Evolutionary conservation across 30 jellyfish, hydroid and myxozoan species (phyloP), one percentile per base, ranked within the genome.

Genomic region (Turritopsis rubra): DNA sequence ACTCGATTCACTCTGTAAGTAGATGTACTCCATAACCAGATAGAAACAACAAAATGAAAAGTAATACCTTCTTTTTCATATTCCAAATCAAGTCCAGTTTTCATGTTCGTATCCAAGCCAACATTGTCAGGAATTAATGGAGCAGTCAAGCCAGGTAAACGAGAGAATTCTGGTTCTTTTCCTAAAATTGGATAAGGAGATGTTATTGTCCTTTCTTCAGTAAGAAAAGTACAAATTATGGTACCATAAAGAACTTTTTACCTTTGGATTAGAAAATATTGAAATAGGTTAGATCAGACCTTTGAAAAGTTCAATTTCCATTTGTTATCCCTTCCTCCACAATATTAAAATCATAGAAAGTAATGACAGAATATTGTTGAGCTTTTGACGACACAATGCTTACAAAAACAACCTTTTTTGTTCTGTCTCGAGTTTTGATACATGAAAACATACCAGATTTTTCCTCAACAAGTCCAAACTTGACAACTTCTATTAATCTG

Each of bases 71-170:
- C 98, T 28, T 87, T 92, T 85, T 92, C 98, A 81, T 92, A 92
- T 82, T 92, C 98, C 68, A 92, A 72, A 75, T 92, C 98, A 68
- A 92, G 79, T 20, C 98, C 98, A 28, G 85, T 52, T 53, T 80
- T 80, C 27, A 71, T 54, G 30, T 30, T 65, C 31, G 88, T 82
- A 16, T 82, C 88, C 78, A 80, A 54, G 26, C 87, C 87, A 31
- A 30, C 29, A 23, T 30, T 80, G 20, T 94, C 97, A 16, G 97
- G 97, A 21, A 84, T 94, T 22, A 87, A 76, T 23, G 91, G 87
- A 13, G 98, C 93, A n/a, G 95, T 92, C 1, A 92, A 76, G 1
- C 98, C 98, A 60, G 98, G 98, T 30, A 87, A 84, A 21, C 82
- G 81, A 9, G 82, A 72, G 85, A 87, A 75, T 16, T 92, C 96